phyloP scores from a whole-genome alignment of 2,797 vertebrate genomes.

The Cottoperca gobio region DNA sequence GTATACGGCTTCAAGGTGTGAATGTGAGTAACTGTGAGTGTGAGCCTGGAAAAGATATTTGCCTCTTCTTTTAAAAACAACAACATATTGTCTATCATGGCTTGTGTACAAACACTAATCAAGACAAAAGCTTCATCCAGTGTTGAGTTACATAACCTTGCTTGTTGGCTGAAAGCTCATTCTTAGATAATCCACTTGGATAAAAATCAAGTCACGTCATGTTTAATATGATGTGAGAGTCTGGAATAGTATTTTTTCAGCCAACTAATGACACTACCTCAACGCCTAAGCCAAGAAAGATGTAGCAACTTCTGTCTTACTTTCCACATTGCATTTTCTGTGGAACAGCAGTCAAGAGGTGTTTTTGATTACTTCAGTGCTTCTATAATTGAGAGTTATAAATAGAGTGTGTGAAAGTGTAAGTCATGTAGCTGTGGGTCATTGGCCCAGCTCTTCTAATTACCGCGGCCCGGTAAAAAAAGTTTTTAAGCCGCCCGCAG shows the following conservation, averaged over 20 bases:
- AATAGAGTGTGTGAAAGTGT: constrained; percentile 51
- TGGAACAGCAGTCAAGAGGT: constrained; percentile 40
- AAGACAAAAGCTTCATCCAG: neutral
- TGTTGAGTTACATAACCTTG: constrained; percentile 20
- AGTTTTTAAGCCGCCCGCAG: constrained; percentile 49
- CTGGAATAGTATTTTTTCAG: constrained; percentile 35
- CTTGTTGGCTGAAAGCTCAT: constrained; percentile 13
- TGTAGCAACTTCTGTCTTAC: constrained; percentile 40
- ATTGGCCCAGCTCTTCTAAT: constrained; percentile 51
- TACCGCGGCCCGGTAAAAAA: constrained; percentile 42
- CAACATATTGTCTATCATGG: neutral
- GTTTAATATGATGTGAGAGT: constrained; percentile 43
- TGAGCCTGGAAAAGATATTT: neutral
- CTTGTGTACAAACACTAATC: neutral
- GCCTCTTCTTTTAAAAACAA: neutral
- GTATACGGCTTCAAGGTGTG: neutral
- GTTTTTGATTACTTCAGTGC: constrained; percentile 61
- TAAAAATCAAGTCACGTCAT: neutral
- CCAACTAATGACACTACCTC: constrained; percentile 24
- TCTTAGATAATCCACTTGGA: constrained; percentile 32
- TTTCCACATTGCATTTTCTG: constrained; percentile 51
- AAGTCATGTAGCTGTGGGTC: constrained; percentile 51
- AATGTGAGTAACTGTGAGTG: neutral
- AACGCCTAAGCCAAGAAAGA: constrained; percentile 11
- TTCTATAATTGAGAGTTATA: constrained; percentile 55